These are phyloP conservation scores for Spodoptera litura DNA, from an alignment of 1,140 invertebrate genomes.

Conservation along the genomic window DNA sequence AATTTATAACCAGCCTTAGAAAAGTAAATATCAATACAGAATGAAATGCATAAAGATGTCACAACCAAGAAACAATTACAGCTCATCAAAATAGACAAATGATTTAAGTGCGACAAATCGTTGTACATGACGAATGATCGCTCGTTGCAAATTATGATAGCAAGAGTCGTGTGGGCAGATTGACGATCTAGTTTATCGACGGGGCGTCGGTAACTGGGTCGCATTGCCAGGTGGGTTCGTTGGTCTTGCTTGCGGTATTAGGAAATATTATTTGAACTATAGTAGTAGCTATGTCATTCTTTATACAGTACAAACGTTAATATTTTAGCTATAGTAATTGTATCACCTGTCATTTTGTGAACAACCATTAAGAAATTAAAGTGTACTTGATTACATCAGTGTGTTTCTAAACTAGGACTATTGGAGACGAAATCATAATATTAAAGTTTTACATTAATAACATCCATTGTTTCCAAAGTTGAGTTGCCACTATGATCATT, in stretches of 20 bases:
- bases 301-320: background rate
- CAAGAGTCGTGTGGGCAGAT: slow-evolving; percentile 42
- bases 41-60: no score
- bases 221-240: slow-evolving; percentile 31
- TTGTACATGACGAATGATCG: background rate
- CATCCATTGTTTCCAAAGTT: background rate
- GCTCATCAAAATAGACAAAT: slow-evolving; percentile 15
- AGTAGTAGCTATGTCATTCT: background rate
- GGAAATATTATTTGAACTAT: slow-evolving; percentile 14
- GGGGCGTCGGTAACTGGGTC: slow-evolving; percentile 41
- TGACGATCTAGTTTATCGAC: slow-evolving; percentile 32
- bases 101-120: slow-evolving; percentile 1
- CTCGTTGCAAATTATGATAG: slow-evolving; percentile 41
- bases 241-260: background rate
- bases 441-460: background rate
- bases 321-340: background rate
- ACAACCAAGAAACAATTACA: background rate
- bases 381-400: no score
- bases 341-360: no score
- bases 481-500: background rate
- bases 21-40: no score
- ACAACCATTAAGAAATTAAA: no score
- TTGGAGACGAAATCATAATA: no score
- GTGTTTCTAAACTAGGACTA: no score
- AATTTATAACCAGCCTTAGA: no score